Evolutionary conservation across 2,113 vertebrate species (phyloP), one percentile per base, ranked within the genome.

Genomic region (Chionomys nivalis): DNA sequence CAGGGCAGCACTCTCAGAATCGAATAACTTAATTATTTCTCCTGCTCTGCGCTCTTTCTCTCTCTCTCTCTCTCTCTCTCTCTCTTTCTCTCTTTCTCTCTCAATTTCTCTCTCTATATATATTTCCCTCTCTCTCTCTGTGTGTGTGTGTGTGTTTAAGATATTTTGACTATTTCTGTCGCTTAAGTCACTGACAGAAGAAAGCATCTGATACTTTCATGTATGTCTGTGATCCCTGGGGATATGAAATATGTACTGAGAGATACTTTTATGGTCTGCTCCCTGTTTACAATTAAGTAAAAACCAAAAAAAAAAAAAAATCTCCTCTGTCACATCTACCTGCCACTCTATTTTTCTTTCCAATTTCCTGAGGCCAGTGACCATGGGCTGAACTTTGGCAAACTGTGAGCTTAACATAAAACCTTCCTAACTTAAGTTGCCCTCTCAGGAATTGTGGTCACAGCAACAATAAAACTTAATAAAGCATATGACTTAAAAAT

Each of bases 1-100:
- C 0, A 0, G 0, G 79, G 36, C 44, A 31, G 96, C 1, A 36
- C 58, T 89, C 79, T 95, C 82, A 39, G 88, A 90, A 93, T 65
- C 58, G 39, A 96, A 85, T 9, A 92, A 47, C 90, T 94, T 93
- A 90, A 92, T 96, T 95, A 94, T 86, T 94, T 90, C 44, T 76
- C 44, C 87, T 83, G 5, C 31, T 94, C 42, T 49, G 33, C 2
- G 3, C 3, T 42, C 55, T 39, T 6, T 36, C 65, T 87, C 33
- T 55, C 66, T 52, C 24, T 42, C 58, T 42, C 81, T 63, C 11
- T 26, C 55, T 63, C 55, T 13, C 5, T 28, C 39, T 47, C 76
- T 52, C 7, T 78, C 77, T 52, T 39, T 44, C 61, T 65, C 9
- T 86, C 61, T 17, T 28, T 63, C 55, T 58, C 52, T n/a, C 11